Evolutionary conservation across 30 jellyfish, hydroid and myxozoan genomes (phyloP).

Genomic region (Pelagia noctiluca): DNA sequence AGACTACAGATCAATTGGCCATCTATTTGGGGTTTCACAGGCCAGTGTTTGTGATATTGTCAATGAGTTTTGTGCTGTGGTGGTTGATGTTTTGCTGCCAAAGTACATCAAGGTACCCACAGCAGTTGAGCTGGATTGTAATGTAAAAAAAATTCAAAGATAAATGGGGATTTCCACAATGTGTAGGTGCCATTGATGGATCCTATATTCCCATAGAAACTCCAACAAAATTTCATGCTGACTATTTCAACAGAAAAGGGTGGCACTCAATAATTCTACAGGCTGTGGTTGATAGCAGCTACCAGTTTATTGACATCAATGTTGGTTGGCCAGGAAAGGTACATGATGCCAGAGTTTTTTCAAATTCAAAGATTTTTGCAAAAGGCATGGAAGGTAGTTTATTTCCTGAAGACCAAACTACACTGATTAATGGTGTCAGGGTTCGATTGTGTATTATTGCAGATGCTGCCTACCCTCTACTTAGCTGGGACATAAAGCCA

Average conservation of each 20-base stretch:
- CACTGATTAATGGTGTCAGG: slow-evolving; percentile 3
- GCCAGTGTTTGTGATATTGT: slow-evolving; percentile 36
- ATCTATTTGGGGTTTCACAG: neutral
- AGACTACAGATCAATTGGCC: neutral
- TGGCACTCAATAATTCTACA: slow-evolving; percentile 23
- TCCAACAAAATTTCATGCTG: slow-evolving; percentile 20
- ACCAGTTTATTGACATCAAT: slow-evolving; percentile 28
- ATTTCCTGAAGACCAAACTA: slow-evolving; percentile 11
- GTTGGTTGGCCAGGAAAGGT: slow-evolving; percentile 40
- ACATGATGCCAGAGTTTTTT: slow-evolving; percentile 31
- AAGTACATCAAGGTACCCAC: slow-evolving; percentile 5
- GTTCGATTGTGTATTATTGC: slow-evolving; percentile 8
- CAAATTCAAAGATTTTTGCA: slow-evolving; percentile 5
- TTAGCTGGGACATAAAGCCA: neutral
- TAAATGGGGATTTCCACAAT: slow-evolving; percentile 21
- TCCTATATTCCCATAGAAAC: slow-evolving; percentile 28
- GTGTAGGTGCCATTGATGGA: slow-evolving; percentile 26
- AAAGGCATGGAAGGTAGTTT: neutral
- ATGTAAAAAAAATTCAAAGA: slow-evolving; percentile 7
- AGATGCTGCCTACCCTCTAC: slow-evolving; percentile 30
- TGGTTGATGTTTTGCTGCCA: neutral
- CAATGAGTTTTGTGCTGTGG: neutral
- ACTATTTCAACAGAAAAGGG: slow-evolving; percentile 29
- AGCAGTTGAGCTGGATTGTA: neutral
- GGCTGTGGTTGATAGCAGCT: neutral